These are phyloP conservation scores for Geotrupes spiniger DNA, from an alignment of 2,888 invertebrate genomes.

Conservation along the genomic window DNA sequence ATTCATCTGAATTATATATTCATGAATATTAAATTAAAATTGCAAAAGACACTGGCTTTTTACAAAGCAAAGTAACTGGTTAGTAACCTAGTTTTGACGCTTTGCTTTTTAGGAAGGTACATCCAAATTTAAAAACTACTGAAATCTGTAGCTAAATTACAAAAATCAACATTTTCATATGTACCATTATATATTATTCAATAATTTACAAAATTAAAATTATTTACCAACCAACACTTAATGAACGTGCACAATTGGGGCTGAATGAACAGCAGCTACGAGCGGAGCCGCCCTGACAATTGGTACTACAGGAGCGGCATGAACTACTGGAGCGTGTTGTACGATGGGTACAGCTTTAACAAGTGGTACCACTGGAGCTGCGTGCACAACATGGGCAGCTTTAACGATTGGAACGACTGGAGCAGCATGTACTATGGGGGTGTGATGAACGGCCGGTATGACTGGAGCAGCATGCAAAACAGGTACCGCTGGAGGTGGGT, in stretches of 20 bases:
- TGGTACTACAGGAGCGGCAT: constrained; percentile 31
- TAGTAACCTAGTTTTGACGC: too few relatives aligned
- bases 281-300: constrained; percentile 36
- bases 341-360: constrained; percentile 36
- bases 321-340: constrained; percentile 32
- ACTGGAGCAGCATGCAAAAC: constrained; percentile 25
- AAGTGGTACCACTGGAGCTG: constrained; percentile 33
- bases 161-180: too few relatives aligned
- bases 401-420: constrained; percentile 37
- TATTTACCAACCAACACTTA: constrained; percentile 28
- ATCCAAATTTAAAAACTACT: too few relatives aligned
- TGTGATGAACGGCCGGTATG: constrained; percentile 38
- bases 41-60: too few relatives aligned
- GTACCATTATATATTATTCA: background rate
- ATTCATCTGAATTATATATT: too few relatives aligned
- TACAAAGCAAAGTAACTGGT: too few relatives aligned
- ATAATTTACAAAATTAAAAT: background rate
- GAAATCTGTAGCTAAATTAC: too few relatives aligned
- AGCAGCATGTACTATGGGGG: constrained; percentile 37
- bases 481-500: constrained; percentile 29
- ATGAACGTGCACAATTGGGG: constrained; percentile 42
- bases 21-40: too few relatives aligned
- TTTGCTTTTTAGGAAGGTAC: too few relatives aligned
- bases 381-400: constrained; percentile 33
- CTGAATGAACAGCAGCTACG: constrained; percentile 25